Conservation (phyloP, 2,888 invertebrate genomes). For the Drosophila falleni region DNA sequence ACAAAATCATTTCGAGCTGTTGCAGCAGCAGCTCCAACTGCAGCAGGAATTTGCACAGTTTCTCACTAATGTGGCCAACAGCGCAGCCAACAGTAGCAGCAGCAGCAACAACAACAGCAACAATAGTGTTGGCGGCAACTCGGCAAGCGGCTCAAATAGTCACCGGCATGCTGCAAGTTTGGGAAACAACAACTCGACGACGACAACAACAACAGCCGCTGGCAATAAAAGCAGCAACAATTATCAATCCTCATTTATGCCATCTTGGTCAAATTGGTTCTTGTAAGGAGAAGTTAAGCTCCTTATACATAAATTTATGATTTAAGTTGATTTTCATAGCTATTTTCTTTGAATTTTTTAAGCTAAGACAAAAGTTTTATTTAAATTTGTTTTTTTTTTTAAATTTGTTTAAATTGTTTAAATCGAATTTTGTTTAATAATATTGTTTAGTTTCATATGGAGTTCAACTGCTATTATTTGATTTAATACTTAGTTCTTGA, state of each 20-base stretch:
- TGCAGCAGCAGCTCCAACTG: conserved; percentile 82
- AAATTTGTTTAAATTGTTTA: background rate
- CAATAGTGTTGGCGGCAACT: conserved; percentile 12
- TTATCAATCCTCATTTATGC: conserved; percentile 62
- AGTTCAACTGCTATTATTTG: background rate
- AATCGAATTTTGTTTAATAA: conserved; percentile 3
- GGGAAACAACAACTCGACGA: conserved; percentile 7
- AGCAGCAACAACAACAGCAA: conserved; percentile 8
- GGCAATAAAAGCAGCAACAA: conserved; percentile 51
- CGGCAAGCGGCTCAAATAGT: conserved; percentile 26
- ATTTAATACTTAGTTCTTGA: conserved; percentile 5
- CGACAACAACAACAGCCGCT: conserved; percentile 25
- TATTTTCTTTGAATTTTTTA: background rate
- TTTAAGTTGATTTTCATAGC: conserved; percentile 5
- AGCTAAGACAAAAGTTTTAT: background rate
- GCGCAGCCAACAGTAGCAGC: conserved; percentile 45
- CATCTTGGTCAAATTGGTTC: conserved; percentile 74
- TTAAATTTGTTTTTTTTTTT: conserved; percentile 5
- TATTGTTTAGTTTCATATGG: conserved; percentile 7
- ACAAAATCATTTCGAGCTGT: conserved; percentile 80
- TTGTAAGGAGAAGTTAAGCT: conserved; percentile 16
- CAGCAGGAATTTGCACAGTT: conserved; percentile 83
- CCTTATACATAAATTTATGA: background rate
- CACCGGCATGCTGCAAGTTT: conserved; percentile 14
- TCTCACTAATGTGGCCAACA: conserved; percentile 78